These are phyloP conservation scores for Propithecus deckenii DNA, from an alignment of 2,797 vertebrate species.

Conservation along the genomic window DNA sequence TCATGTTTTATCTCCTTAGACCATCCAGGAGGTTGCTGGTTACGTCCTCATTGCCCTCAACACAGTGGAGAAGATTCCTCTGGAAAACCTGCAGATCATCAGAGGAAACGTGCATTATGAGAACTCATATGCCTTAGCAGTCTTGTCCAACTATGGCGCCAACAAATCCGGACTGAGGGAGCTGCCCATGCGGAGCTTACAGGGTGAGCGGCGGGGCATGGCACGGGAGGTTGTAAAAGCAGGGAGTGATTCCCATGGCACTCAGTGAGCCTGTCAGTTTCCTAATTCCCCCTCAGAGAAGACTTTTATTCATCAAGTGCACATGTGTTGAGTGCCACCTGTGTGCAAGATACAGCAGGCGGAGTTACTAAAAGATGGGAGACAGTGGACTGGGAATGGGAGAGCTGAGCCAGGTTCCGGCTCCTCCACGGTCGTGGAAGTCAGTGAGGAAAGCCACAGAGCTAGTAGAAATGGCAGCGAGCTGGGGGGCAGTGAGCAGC, in stretches of 20 bases:
- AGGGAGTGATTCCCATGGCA: fast-evolving
- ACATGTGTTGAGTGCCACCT: fast-evolving
- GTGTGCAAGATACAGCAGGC: no score
- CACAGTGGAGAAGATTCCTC: slow-evolving; percentile 89
- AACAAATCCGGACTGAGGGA: slow-evolving; percentile 83
- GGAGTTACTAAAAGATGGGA: background rate
- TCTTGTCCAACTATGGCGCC: slow-evolving; percentile 89
- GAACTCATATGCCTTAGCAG: slow-evolving; percentile 87
- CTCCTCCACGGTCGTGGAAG: background rate
- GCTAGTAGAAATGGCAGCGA: background rate
- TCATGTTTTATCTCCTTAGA: slow-evolving; percentile 82
- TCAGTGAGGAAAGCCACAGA: background rate
- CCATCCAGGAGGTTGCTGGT: slow-evolving; percentile 96
- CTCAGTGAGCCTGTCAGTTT: fast-evolving
- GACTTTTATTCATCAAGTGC: background rate
- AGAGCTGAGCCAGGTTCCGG: background rate
- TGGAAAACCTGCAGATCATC: slow-evolving; percentile 95
- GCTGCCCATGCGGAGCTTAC: slow-evolving; percentile 91
- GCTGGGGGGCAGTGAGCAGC: background rate
- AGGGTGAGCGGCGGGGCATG: slow-evolving; percentile 85
- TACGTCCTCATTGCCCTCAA: slow-evolving; percentile 96
- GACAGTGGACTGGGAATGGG: background rate
- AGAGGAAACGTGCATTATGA: slow-evolving; percentile 93
- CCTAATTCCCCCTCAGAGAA: background rate
- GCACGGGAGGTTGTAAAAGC: background rate